Evolutionary conservation across 1,140 invertebrate species (phyloP).

Genomic region (Babylonia areolata): DNA sequence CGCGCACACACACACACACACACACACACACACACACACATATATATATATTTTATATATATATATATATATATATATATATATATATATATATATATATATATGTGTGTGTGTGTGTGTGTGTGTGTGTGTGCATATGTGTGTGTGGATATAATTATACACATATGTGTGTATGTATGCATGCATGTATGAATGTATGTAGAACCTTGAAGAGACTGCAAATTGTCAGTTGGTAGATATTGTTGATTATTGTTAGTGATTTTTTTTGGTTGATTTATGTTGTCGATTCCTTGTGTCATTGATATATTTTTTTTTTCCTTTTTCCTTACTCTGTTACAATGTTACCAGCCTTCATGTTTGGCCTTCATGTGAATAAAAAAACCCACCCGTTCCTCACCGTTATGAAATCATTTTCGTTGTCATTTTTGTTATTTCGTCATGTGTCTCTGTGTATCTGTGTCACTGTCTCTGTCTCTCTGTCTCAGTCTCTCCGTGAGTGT

Average conservation of each 20-base stretch:
- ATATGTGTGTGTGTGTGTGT: conserved; percentile 22
- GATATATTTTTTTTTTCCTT: too few relatives aligned
- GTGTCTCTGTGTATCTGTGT: background rate
- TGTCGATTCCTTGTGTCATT: too few relatives aligned
- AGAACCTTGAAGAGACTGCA: too few relatives aligned
- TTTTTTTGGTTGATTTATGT: background rate
- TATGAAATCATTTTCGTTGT: background rate
- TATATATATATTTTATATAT: conserved; percentile 4
- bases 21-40: conserved; percentile 38
- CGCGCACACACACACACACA: conserved; percentile 31
- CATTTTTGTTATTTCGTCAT: background rate
- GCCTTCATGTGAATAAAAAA: too few relatives aligned
- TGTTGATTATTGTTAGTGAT: background rate
- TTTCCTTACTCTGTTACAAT: too few relatives aligned
- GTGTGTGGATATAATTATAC: background rate
- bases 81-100: background rate
- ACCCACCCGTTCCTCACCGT: background rate
- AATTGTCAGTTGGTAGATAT: too few relatives aligned
- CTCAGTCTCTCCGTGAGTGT: background rate
- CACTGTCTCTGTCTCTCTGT: background rate
- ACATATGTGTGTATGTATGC: background rate
- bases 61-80: background rate
- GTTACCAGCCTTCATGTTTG: too few relatives aligned
- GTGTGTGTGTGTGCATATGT: conserved; percentile 14
- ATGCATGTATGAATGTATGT: background rate